Percentiles rank a stretch among this genome's conserved stretches.
Conservation (phyloP, 2,888 invertebrate species). For the Flexamia atlantica region DNA sequence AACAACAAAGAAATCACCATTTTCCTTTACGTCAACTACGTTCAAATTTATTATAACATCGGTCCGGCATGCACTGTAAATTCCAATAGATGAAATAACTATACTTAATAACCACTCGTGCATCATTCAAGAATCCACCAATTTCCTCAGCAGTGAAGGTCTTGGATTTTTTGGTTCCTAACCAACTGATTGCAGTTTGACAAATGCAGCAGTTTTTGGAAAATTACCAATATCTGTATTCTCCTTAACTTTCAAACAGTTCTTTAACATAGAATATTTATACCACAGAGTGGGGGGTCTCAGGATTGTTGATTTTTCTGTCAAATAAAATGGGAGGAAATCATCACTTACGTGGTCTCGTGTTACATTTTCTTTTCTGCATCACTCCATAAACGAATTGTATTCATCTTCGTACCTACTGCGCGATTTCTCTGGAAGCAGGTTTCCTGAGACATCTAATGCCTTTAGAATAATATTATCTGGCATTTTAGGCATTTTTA, state of each 20-base stretch:
- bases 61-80: conserved; percentile 25
- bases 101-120: conserved; percentile 20
- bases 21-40: conserved; percentile 22
- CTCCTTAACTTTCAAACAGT: conserved; percentile 1
- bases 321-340: neutral
- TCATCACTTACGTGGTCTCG: conserved; percentile 7
- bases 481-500: neutral
- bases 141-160: neutral
- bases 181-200: neutral
- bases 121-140: neutral
- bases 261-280: conserved; percentile 4
- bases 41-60: conserved; percentile 30
- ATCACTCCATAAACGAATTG: neutral
- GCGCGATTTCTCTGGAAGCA: neutral
- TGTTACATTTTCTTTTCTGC: neutral
- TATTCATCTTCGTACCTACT: conserved; percentile 5
- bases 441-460: conserved; percentile 1
- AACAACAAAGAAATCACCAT: conserved; percentile 26
- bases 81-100: conserved; percentile 14
- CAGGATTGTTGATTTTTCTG: neutral
- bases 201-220: neutral
- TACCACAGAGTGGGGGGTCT: conserved; percentile 1
- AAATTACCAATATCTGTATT: neutral
- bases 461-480: neutral
- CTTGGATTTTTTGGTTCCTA: neutral